Evolutionary conservation across 2,113 vertebrate genomes (phyloP).

Genomic region (Gorilla gorilla): DNA sequence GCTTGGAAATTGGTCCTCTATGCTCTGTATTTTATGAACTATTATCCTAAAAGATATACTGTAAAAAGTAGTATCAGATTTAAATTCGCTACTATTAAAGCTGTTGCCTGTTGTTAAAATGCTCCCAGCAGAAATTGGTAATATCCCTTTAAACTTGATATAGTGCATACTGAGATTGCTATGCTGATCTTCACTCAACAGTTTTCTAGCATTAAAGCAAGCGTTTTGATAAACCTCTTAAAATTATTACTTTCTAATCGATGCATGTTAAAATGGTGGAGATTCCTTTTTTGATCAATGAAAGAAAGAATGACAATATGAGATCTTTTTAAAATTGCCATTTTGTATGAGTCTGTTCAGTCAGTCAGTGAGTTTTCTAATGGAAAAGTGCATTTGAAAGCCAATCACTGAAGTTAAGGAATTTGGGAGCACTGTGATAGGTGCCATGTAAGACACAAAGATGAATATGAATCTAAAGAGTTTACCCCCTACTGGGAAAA

Average conservation of each 20-base stretch:
- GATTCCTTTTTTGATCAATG: not conserved
- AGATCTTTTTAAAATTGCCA: not conserved
- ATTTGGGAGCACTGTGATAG: not conserved
- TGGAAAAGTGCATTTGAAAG: not conserved
- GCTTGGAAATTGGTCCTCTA: not conserved
- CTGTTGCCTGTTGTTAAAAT: not conserved
- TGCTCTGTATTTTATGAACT: not conserved
- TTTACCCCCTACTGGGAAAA: not conserved
- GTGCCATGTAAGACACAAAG: not conserved
- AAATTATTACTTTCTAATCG: not conserved
- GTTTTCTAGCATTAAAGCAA: not conserved
- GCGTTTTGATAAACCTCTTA: not conserved
- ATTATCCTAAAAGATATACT: not conserved
- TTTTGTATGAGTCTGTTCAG: not conserved
- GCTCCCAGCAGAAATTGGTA: not conserved
- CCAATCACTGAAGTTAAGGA: not conserved
- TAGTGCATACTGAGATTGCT: not conserved
- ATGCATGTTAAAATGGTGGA: not conserved
- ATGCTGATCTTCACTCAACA: not conserved
- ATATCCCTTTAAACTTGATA: not conserved
- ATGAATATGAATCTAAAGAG: not conserved
- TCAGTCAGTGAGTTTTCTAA: not conserved
- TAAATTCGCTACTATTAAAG: not conserved
- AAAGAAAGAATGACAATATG: not conserved
- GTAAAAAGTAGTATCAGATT: not conserved